Percentiles rank a stretch among this genome's conserved stretches.
phyloP scores from a whole-genome alignment of 2,888 invertebrate species.

The Coenonympha arcania region DNA sequence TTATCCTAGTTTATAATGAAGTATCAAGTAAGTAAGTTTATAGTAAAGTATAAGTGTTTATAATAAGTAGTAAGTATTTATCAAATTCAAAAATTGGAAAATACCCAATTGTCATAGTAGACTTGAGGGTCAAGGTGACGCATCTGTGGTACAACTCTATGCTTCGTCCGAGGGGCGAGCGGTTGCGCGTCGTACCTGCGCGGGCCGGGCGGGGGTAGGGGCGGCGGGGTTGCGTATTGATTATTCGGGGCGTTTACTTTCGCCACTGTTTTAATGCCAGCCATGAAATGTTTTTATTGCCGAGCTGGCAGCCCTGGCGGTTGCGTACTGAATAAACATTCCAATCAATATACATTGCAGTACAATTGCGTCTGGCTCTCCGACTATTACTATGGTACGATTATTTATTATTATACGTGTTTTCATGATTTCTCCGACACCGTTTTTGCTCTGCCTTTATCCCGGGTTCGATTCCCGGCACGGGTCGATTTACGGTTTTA shows the following conservation, averaged over 20 bases:
- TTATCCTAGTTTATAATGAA: too few species aligned
- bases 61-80: too few species aligned
- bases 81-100: too few species aligned
- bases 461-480: too few species aligned
- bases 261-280: conserved; percentile 71
- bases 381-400: neutral
- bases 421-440: too few species aligned
- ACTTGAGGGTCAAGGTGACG: too few species aligned
- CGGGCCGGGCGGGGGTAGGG: conserved; percentile 52
- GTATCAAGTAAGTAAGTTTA: too few species aligned
- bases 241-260: conserved; percentile 67
- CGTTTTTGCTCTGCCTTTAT: too few species aligned
- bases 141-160: neutral
- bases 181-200: conserved; percentile 57
- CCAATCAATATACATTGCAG: conserved; percentile 36
- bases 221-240: conserved; percentile 54
- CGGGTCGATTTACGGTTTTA: too few species aligned
- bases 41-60: too few species aligned
- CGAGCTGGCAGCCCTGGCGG: conserved; percentile 49
- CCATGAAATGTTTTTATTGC: conserved; percentile 72
- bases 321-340: conserved; percentile 51
- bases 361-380: neutral
- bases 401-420: too few species aligned
- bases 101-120: too few species aligned
- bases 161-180: conserved; percentile 30